Base-by-base conservation (phyloP, 2,888 invertebrate species). In the Eupithecia dodoneata region DNA sequence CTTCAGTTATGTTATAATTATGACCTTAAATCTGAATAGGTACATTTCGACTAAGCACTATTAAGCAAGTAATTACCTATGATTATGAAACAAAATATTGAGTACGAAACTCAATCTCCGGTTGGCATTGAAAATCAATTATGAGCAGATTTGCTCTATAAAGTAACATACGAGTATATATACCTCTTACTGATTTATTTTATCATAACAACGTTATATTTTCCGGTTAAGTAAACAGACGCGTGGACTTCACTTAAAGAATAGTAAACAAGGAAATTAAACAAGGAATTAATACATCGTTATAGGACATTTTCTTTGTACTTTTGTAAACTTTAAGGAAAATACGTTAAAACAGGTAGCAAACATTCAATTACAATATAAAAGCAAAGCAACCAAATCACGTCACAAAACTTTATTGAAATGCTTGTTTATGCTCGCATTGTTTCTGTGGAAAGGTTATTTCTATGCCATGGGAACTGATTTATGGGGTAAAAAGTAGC, bases 61-160 rank as follows among this genome's bases (percentile, higher is more conserved):
- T 12, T 63, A 30, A 18, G 12, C 18, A 59, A 59, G 10, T 66
- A 69, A 18, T 69, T 77, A 72, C 45, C 49, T 30, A 30, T 30
- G 30, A 71, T 59, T 76, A 63, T 76, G 67, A 67, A 78, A 76
- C n/a, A 42, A 69, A 30, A 77, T 67, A 72, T 74, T 76, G 55
- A 70, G 71, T 65, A 30, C 30, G 30, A 30, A 77, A 76, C 59
- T 66, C 44, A 74, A 79, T 52, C n/a, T 55, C 59, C 42, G 44
- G 73, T 55, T 73, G 73, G 63, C 76, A 76, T 81, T 76, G 77
- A 79, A 75, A 80, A 79, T 78, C 77, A 79, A 79, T 78, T 71
- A 69, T 18, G 47, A 66, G 30, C 71, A 73, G 77, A 70, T 76
- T 67, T 71, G 77, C 71, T 73, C 72, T 76, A 76, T 42, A 77